These are phyloP conservation scores for Axis porcinus DNA, from an alignment of 2,113 vertebrate genomes.

Conservation along the genomic window DNA sequence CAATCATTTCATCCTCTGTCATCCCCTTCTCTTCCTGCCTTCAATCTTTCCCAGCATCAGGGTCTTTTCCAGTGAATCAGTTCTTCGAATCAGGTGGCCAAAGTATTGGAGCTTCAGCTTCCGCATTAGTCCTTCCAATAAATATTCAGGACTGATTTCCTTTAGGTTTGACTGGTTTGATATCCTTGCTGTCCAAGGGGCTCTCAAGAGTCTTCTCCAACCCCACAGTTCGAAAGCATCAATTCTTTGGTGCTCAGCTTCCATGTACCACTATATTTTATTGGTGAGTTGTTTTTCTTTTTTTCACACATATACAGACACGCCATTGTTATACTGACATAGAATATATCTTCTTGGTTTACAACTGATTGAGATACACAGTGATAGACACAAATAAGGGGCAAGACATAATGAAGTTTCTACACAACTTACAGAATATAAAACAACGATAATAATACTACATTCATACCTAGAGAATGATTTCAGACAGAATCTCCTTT, in stretches of 20 bases:
- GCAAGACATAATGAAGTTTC: background rate
- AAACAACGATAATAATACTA: background rate
- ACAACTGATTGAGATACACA: background rate
- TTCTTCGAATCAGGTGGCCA: background rate
- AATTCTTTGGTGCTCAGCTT: background rate
- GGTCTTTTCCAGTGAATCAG: background rate
- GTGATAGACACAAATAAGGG: background rate
- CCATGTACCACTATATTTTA: constrained; percentile 13
- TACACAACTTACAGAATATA: constrained; percentile 34
- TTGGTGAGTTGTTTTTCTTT: constrained; percentile 18
- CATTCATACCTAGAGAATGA: constrained; percentile 6
- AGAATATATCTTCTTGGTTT: background rate
- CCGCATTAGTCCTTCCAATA: background rate
- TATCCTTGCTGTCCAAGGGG: background rate
- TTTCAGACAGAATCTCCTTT: background rate
- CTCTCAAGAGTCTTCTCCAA: background rate
- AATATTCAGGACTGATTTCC: background rate
- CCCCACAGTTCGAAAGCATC: background rate
- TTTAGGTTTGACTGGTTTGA: background rate
- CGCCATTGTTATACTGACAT: constrained; percentile 57
- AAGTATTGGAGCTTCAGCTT: background rate
- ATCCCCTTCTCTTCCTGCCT: background rate
- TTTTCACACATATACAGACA: background rate
- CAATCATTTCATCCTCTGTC: background rate
- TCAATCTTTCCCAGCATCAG: background rate